phyloP scores from a whole-genome alignment of 2,797 vertebrate species.

The Rhinella marina region DNA sequence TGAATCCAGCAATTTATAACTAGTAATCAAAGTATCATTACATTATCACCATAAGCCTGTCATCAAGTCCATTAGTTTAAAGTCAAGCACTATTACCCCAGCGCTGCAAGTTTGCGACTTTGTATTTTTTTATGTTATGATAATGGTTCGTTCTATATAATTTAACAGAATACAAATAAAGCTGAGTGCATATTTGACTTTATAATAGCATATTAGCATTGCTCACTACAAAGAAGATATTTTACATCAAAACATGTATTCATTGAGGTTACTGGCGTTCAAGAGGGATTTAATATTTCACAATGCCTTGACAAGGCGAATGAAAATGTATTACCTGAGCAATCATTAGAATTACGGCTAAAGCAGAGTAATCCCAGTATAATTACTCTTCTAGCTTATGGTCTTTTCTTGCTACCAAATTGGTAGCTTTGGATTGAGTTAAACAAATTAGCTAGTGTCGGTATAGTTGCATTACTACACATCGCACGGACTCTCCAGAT shows the following conservation, averaged over 20 bases:
- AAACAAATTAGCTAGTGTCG: not conserved
- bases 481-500: too few relatives aligned
- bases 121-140: slow-evolving; percentile 27
- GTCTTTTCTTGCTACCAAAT: slow-evolving; percentile 3
- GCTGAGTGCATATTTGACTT: slow-evolving; percentile 22
- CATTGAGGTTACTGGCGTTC: not conserved
- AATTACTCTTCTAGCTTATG: not conserved
- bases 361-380: not conserved
- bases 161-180: slow-evolving; percentile 37
- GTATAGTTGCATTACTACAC: not conserved
- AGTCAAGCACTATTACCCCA: slow-evolving; percentile 52
- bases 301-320: not conserved
- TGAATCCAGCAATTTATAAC: slow-evolving; percentile 49
- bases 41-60: slow-evolving; percentile 47
- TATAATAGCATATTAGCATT: slow-evolving; percentile 23
- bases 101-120: slow-evolving; percentile 7
- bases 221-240: not conserved
- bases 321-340: not conserved
- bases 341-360: slow-evolving; percentile 8
- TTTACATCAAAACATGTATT: not conserved
- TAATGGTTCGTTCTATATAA: slow-evolving; percentile 13
- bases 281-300: slow-evolving; percentile 14
- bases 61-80: slow-evolving; percentile 45
- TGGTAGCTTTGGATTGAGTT: not conserved
- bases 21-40: slow-evolving; percentile 54